Evolutionary conservation across 2,888 invertebrate species (phyloP).

Genomic region (Lydus trimaculatus): DNA sequence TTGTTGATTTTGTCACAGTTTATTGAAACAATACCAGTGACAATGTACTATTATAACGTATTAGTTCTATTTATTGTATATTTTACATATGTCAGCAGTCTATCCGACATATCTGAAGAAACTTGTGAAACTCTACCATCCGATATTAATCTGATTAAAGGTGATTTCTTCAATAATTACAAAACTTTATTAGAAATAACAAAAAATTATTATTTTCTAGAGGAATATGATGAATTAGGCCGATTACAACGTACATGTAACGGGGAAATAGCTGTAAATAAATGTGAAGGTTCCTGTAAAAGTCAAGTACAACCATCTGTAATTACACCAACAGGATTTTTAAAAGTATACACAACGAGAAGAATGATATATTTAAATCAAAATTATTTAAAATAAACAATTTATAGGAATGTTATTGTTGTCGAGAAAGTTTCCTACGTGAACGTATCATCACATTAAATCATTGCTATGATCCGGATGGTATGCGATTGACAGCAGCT

Average conservation of each 20-base stretch:
- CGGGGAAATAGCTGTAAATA: slow-evolving; percentile 88
- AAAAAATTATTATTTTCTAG: slow-evolving; percentile 62
- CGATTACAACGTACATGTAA: slow-evolving; percentile 85
- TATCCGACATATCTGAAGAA: slow-evolving; percentile 66
- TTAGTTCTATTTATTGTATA: slow-evolving; percentile 40
- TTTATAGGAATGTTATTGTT: slow-evolving; percentile 87
- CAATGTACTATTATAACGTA: slow-evolving; percentile 27
- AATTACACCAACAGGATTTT: slow-evolving; percentile 85
- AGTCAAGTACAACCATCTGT: slow-evolving; percentile 94
- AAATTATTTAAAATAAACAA: too few relatives aligned
- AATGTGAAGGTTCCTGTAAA: slow-evolving; percentile 92
- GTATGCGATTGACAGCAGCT: slow-evolving; percentile 74
- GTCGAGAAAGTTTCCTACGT: slow-evolving; percentile 84
- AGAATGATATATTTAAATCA: too few relatives aligned
- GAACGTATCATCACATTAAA: slow-evolving; percentile 80
- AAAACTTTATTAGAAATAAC: neutral
- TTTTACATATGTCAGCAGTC: slow-evolving; percentile 42
- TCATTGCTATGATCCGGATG: slow-evolving; percentile 91
- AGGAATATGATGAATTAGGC: slow-evolving; percentile 90
- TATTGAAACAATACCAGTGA: slow-evolving; percentile 12
- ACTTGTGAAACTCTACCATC: slow-evolving; percentile 86
- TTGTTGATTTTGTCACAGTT: slow-evolving; percentile 8
- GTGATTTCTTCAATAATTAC: slow-evolving; percentile 58
- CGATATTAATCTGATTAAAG: slow-evolving; percentile 87
- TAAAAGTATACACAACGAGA: too few relatives aligned